Percentiles rank a stretch among this genome's conserved stretches.
These are phyloP conservation scores for Thalassophryne amazonica DNA, from an alignment of 2,797 vertebrate species.

Conservation along the genomic window DNA sequence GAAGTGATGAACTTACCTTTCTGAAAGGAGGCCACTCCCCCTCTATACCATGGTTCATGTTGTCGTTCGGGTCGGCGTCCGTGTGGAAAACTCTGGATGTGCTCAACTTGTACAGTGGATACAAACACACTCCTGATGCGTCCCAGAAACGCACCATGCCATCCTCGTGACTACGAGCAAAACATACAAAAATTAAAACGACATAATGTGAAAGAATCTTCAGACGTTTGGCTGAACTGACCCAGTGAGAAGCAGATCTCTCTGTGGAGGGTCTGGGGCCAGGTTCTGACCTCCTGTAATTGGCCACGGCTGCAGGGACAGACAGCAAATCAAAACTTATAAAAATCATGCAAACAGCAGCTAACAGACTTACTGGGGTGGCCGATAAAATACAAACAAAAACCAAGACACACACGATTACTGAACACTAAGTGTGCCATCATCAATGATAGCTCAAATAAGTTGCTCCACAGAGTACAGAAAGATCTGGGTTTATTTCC, in stretches of 20 bases:
- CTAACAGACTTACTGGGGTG: no score
- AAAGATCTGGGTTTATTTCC: no score
- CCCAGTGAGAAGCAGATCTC: slow-evolving; percentile 97
- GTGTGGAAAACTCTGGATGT: slow-evolving; percentile 91
- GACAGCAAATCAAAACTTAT: slow-evolving; percentile 20
- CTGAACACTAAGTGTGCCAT: no score
- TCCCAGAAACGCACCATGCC: slow-evolving; percentile 97
- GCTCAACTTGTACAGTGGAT: slow-evolving; percentile 91
- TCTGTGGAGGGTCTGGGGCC: slow-evolving; percentile 88
- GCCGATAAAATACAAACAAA: no score
- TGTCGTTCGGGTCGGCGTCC: slow-evolving; percentile 89
- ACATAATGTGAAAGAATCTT: not conserved
- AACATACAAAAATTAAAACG: not conserved
- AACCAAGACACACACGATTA: no score
- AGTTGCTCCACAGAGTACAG: no score
- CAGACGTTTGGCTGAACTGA: slow-evolving; percentile 59
- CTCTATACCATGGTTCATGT: slow-evolving; percentile 86
- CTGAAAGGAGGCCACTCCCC: slow-evolving; percentile 97
- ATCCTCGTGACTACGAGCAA: slow-evolving; percentile 88
- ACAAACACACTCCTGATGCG: slow-evolving; percentile 92
- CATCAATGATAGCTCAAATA: no score
- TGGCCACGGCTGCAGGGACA: slow-evolving; percentile 85
- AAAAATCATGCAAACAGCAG: slow-evolving; percentile 20
- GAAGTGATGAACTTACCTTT: slow-evolving; percentile 90
- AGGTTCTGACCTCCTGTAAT: slow-evolving; percentile 90